These are phyloP conservation scores for Calliphora vicina DNA, from an alignment of 1,140 invertebrate genomes.

Conservation along the genomic window DNA sequence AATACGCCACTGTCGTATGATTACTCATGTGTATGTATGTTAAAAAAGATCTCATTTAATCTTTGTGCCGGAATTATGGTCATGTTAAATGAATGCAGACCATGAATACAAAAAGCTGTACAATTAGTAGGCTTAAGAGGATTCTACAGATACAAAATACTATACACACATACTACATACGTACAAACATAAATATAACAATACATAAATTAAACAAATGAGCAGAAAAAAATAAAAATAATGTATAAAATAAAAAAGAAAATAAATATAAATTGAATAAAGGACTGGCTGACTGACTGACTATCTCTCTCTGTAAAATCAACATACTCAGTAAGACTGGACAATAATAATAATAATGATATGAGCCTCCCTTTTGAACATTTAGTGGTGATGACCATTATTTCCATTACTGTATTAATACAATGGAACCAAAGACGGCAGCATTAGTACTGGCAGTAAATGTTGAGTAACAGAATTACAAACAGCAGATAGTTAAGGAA, in stretches of 20 bases:
- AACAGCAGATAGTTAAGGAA: neutral
- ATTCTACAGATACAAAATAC: constrained; percentile 19
- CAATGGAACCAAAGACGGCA: neutral
- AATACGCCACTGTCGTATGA: neutral
- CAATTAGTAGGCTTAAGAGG: constrained; percentile 37
- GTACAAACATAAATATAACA: neutral
- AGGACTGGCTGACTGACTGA: neutral
- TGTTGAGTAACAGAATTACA: too few species aligned
- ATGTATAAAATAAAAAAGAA: neutral
- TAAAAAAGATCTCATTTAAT: constrained; percentile 22
- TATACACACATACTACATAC: constrained; percentile 17
- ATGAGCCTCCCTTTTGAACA: neutral
- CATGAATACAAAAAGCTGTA: constrained; percentile 29
- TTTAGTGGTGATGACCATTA: constrained; percentile 16
- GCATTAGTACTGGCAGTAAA: neutral
- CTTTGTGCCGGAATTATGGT: constrained; percentile 33
- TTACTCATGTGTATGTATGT: neutral
- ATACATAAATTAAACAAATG: neutral
- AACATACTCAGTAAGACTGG: neutral
- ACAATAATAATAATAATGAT: neutral
- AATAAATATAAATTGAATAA: constrained; percentile 13
- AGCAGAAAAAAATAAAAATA: neutral
- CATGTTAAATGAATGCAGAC: constrained; percentile 27
- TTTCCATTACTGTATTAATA: neutral
- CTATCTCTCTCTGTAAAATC: neutral